Evolutionary conservation across 2,113 vertebrate species (phyloP).

Genomic region (Brevimyrus niger): DNA sequence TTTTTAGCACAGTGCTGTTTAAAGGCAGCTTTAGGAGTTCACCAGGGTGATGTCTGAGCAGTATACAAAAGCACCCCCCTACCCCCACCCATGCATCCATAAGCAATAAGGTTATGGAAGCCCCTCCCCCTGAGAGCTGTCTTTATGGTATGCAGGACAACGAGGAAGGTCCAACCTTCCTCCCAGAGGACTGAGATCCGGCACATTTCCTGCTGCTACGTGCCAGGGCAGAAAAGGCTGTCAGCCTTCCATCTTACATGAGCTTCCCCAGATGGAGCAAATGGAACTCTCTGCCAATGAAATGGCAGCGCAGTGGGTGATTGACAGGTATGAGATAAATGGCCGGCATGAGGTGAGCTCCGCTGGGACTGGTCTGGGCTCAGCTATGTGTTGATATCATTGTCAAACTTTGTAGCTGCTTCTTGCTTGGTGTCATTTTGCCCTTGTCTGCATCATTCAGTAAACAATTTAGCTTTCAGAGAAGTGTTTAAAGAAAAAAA

Average conservation of each 20-base stretch:
- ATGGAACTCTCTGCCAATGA: slow-evolving; percentile 40
- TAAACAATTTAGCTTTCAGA: not conserved
- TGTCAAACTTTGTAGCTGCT: slow-evolving; percentile 16
- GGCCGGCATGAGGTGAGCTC: slow-evolving; percentile 40
- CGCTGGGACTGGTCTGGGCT: not conserved
- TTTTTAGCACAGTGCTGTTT: not conserved
- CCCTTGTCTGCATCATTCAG: not conserved
- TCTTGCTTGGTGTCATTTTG: not conserved
- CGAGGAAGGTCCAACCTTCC: slow-evolving; percentile 32
- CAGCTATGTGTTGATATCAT: not conserved
- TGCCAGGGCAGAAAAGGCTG: slow-evolving; percentile 27
- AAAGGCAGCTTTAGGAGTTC: not conserved
- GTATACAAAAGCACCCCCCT: not conserved
- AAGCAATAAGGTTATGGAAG: not conserved
- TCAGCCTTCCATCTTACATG: slow-evolving; percentile 33
- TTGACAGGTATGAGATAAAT: slow-evolving; percentile 55
- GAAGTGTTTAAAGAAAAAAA: not conserved
- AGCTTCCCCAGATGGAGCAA: slow-evolving; percentile 49
- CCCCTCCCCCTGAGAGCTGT: not conserved
- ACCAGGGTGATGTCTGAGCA: not conserved
- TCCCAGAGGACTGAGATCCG: slow-evolving; percentile 48
- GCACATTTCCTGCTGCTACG: slow-evolving; percentile 36
- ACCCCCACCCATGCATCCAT: not conserved
- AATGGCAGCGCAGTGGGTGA: slow-evolving; percentile 39
- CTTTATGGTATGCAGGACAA: not conserved